phyloP scores from a whole-genome alignment of 2,113 vertebrate genomes.

The Chloropsis hardwickii region DNA sequence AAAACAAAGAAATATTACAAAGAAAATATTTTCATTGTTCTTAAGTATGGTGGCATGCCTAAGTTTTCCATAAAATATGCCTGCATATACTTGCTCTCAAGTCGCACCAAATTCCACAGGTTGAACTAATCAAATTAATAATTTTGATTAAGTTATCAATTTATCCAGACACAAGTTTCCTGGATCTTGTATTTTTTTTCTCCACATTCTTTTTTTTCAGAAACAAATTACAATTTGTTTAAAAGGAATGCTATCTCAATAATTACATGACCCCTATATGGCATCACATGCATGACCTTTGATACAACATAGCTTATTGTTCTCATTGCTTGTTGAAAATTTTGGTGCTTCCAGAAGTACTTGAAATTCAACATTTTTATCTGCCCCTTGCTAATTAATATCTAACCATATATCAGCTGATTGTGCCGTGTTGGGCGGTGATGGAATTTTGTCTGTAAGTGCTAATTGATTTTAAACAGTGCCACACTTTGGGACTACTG shows the following conservation, averaged over 20 bases:
- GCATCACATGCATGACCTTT: not conserved
- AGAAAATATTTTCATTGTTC: not conserved
- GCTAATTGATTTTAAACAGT: slow-evolving; percentile 33
- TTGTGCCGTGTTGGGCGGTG: not conserved
- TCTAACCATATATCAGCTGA: not conserved
- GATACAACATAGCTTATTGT: not conserved
- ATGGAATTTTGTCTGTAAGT: not conserved
- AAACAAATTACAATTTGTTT: not conserved
- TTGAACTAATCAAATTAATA: not conserved
- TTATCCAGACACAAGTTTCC: not conserved
- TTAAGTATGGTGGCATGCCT: not conserved
- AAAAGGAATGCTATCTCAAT: not conserved
- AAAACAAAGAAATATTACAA: not conserved
- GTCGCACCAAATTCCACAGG: not conserved
- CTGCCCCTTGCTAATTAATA: not conserved
- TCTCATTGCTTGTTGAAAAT: not conserved
- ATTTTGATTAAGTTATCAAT: not conserved
- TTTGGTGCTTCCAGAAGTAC: not conserved
- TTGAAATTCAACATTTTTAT: not conserved
- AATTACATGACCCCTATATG: not conserved
- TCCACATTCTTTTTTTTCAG: not conserved
- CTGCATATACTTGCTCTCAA: not conserved
- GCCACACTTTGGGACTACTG: not conserved
- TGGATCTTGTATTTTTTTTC: not conserved
- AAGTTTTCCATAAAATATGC: not conserved